Evolutionary conservation across 2,888 invertebrate genomes (phyloP).

Genomic region (Drosophila multiciliata): DNA sequence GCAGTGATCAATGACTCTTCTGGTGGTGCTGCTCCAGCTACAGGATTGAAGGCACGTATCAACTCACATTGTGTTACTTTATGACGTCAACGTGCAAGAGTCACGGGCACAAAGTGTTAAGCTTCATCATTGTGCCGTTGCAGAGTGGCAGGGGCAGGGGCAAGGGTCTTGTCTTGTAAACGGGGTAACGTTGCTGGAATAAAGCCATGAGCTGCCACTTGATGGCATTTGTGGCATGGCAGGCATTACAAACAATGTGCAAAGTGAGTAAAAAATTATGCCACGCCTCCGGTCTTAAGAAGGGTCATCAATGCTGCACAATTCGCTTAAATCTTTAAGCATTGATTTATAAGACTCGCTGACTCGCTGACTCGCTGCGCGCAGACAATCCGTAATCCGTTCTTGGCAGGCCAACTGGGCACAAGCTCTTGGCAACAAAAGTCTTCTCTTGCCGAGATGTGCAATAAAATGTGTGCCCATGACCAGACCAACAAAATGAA

Average conservation of each 20-base stretch:
- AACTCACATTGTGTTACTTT: slow-evolving; percentile 50
- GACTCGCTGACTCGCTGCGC: slow-evolving; percentile 10
- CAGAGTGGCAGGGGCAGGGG: not conserved
- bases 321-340: slow-evolving; percentile 73
- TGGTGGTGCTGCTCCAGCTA: not conserved
- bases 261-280: slow-evolving; percentile 56
- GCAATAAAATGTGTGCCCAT: slow-evolving; percentile 70
- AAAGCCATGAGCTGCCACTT: slow-evolving; percentile 55
- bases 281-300: slow-evolving; percentile 25
- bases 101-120: slow-evolving; percentile 57
- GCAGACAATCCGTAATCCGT: slow-evolving; percentile 72
- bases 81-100: slow-evolving; percentile 65
- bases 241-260: slow-evolving; percentile 70
- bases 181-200: slow-evolving; percentile 46
- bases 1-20: slow-evolving; percentile 73
- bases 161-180: slow-evolving; percentile 12
- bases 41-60: slow-evolving; percentile 75
- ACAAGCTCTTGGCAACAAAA: slow-evolving; percentile 60
- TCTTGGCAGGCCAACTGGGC: slow-evolving; percentile 72
- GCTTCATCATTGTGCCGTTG: slow-evolving; percentile 62
- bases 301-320: slow-evolving; percentile 41
- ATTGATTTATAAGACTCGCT: slow-evolving; percentile 73
- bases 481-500: slow-evolving; percentile 40
- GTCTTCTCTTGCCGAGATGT: slow-evolving; percentile 47
- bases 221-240: slow-evolving; percentile 64